Evolutionary conservation across 2,888 invertebrate species (phyloP).

Genomic region (Apotomis capreana): DNA sequence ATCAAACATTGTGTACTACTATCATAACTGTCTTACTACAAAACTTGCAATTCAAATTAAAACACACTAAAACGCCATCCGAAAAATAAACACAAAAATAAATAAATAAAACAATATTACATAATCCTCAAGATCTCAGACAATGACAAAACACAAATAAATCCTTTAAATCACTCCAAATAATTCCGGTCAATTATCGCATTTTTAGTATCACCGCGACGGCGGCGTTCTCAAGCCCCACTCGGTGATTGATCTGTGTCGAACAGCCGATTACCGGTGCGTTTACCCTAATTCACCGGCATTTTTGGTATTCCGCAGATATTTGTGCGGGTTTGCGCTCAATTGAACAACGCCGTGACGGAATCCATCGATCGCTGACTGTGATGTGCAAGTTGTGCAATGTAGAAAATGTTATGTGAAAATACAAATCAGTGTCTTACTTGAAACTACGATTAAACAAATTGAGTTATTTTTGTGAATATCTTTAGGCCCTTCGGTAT

Average conservation of each 20-base stretch:
- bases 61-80: too few relatives aligned
- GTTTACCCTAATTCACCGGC: conserved; percentile 52
- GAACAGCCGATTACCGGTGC: conserved; percentile 53
- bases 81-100: neutral
- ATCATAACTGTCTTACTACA: too few relatives aligned
- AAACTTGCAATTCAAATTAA: too few relatives aligned
- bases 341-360: conserved; percentile 21
- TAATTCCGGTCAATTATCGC: conserved; percentile 27
- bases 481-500: too few relatives aligned
- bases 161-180: conserved; percentile 12
- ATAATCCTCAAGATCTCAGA: neutral
- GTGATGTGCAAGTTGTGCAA: neutral
- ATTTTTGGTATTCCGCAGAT: conserved; percentile 36
- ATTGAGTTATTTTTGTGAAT: too few relatives aligned
- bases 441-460: too few relatives aligned
- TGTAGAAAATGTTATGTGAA: neutral
- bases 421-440: neutral
- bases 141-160: neutral
- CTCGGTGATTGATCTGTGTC: conserved; percentile 50
- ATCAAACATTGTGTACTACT: neutral
- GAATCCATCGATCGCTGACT: neutral
- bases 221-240: conserved; percentile 24
- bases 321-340: conserved; percentile 15
- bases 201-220: conserved; percentile 46
- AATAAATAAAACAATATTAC: neutral